These are phyloP conservation scores for Cyanocitta stelleri DNA, from an alignment of 2,113 vertebrate species.

Conservation along the genomic window DNA sequence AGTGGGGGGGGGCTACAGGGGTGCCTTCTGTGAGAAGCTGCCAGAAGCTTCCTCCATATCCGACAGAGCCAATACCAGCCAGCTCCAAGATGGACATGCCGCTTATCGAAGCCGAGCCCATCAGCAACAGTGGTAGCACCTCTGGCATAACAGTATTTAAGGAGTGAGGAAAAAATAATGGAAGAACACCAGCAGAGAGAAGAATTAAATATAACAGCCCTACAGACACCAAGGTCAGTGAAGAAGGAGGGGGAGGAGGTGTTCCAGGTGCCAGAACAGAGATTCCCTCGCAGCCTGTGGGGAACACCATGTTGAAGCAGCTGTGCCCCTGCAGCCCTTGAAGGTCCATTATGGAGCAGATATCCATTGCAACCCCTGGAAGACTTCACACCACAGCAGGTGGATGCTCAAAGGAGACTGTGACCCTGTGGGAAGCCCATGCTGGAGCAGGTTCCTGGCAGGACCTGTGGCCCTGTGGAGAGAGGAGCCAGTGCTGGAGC, in stretches of 20 bases:
- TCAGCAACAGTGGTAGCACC: background rate
- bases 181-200: background rate
- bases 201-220: background rate
- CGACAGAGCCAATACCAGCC: background rate
- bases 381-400: fast-evolving
- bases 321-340: background rate
- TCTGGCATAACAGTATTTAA: background rate
- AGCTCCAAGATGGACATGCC: fast-evolving
- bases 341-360: background rate
- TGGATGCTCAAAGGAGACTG: background rate
- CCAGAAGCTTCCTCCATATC: background rate
- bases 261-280: background rate
- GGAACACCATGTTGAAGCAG: background rate
- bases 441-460: background rate
- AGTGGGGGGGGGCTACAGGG: background rate
- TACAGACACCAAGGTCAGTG: no score
- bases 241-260: background rate
- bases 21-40: background rate
- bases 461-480: background rate
- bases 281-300: background rate
- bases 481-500: background rate
- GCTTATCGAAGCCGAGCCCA: fast-evolving
- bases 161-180: background rate
- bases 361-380: background rate
- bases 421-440: background rate